Evolutionary conservation across 2,888 invertebrate species (phyloP).

Genomic region (Dryobota labecula): DNA sequence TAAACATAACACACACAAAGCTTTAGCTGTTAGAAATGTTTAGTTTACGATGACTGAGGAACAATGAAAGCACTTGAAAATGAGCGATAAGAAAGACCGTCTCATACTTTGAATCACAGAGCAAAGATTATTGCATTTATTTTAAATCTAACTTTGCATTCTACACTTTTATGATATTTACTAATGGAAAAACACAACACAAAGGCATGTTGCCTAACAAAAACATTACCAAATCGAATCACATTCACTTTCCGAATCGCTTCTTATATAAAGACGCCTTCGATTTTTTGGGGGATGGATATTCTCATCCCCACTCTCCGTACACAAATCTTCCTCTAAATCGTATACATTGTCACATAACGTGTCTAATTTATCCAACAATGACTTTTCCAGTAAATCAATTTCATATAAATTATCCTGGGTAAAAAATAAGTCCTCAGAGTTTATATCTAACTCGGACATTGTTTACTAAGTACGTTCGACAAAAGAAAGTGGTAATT

Average conservation of each 20-base stretch:
- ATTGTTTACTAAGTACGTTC: conserved; percentile 1
- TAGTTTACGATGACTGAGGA: too few species aligned
- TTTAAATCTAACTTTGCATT: too few species aligned
- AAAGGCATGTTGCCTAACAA: too few species aligned
- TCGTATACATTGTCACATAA: conserved; percentile 20
- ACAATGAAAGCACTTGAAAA: too few species aligned
- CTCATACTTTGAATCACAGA: too few species aligned
- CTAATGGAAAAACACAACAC: too few species aligned
- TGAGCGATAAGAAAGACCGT: too few species aligned
- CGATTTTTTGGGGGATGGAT: conserved; percentile 30
- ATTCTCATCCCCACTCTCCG: conserved; percentile 28
- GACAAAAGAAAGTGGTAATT: conserved; percentile 1
- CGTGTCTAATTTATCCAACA: conserved; percentile 26
- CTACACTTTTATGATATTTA: too few species aligned
- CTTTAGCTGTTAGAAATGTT: too few species aligned
- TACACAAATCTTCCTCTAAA: conserved; percentile 15
- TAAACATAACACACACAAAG: too few species aligned
- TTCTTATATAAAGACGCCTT: conserved; percentile 7
- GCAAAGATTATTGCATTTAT: too few species aligned
- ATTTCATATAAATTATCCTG: conserved; percentile 37
- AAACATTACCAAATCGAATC: too few species aligned
- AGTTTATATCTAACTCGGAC: conserved; percentile 13
- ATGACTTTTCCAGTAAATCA: conserved; percentile 39
- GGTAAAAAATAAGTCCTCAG: conserved; percentile 19
- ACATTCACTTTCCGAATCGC: conserved; percentile 7